A percentile compares a stretch with the other conserved stretches of the same genome.
Evolutionary conservation across 2,797 vertebrate genomes (phyloP).

Genomic region (Epinephelus awoara): DNA sequence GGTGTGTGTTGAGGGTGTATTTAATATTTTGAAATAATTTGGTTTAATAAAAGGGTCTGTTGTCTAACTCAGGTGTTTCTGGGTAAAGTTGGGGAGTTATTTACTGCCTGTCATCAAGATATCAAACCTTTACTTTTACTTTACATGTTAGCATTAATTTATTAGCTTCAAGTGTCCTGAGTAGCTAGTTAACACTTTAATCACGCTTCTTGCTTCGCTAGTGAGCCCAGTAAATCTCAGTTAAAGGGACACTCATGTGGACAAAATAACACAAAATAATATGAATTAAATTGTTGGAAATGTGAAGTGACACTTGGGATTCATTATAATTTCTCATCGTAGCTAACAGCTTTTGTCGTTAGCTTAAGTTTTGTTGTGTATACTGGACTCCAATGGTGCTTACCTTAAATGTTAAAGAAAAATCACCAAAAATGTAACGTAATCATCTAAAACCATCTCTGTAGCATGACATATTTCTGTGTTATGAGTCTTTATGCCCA

Average conservation of each 20-base stretch:
- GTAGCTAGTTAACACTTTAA: neutral
- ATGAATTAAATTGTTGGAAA: neutral
- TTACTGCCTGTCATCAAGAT: neutral
- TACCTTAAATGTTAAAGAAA: neutral
- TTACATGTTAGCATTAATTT: neutral
- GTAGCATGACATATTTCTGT: neutral
- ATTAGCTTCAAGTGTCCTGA: neutral
- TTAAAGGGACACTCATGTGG: neutral
- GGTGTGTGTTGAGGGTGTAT: accelerated
- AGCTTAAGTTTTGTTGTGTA: neutral
- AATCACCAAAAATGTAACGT: neutral
- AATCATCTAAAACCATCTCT: neutral
- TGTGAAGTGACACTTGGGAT: neutral
- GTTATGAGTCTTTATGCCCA: accelerated
- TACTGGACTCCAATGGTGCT: accelerated
- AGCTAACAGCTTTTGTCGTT: neutral
- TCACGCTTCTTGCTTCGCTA: accelerated
- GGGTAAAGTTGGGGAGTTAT: neutral
- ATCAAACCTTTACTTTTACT: too few species aligned
- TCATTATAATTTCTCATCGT: neutral
- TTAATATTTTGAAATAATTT: neutral
- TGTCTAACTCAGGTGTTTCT: neutral
- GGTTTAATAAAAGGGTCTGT: neutral
- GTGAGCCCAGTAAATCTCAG: neutral
- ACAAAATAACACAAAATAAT: neutral